Percentiles rank a stretch among this genome's conserved stretches.
phyloP scores from a whole-genome alignment of 1,140 invertebrate genomes.

The Panagrolaimus sp. region DNA sequence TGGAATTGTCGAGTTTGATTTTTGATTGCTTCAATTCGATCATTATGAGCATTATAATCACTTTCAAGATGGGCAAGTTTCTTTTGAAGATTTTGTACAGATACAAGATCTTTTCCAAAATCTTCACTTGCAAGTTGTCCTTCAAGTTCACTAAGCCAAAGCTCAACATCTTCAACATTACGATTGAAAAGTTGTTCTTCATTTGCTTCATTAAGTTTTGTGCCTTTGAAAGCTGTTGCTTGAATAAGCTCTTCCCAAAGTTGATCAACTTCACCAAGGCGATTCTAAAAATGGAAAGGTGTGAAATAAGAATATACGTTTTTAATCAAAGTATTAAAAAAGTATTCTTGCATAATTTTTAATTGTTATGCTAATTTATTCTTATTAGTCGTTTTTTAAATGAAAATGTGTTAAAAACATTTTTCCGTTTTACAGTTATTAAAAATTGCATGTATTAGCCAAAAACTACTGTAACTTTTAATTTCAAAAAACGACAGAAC shows the following conservation, averaged over 20 bases:
- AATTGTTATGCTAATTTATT: no score
- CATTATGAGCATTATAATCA: constrained; percentile 64
- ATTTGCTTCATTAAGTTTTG: constrained; percentile 83
- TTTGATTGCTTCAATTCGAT: constrained; percentile 82
- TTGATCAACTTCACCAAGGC: constrained; percentile 82
- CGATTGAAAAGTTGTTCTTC: constrained; percentile 97
- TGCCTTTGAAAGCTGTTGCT: constrained; percentile 86
- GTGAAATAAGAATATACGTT: no score
- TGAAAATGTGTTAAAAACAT: no score
- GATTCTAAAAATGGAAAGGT: constrained; percentile 63
- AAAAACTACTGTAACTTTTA: no score
- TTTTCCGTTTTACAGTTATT: no score
- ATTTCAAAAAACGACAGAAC: no score
- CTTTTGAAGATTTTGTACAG: constrained; percentile 92
- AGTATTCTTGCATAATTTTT: no score
- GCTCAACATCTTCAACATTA: constrained; percentile 91
- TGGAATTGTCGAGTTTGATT: constrained; percentile 82
- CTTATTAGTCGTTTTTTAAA: no score
- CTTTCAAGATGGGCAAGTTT: constrained; percentile 94
- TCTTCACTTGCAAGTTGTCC: constrained; percentile 85
- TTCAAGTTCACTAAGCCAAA: constrained; percentile 95
- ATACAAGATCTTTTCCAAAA: constrained; percentile 90
- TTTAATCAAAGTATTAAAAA: no score
- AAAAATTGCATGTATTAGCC: no score
- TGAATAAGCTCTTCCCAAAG: constrained; percentile 84